These are phyloP conservation scores for Ornithoptera alexandrae DNA, from an alignment of 2,888 invertebrate species.

Conservation along the genomic window DNA sequence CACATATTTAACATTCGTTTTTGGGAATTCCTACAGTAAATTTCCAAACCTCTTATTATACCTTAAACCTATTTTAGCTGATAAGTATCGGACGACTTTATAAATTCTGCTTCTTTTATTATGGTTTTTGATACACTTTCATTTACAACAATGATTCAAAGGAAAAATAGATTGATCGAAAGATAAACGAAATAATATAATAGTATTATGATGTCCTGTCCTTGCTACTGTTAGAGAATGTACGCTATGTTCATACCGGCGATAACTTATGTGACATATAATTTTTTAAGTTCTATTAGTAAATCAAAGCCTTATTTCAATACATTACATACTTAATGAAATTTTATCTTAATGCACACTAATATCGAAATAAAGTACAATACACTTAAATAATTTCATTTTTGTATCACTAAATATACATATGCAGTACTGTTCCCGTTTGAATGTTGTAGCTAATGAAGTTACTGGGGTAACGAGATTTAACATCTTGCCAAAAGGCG, in stretches of 20 bases:
- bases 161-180: conserved; percentile 6
- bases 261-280: conserved; percentile 4
- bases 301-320: conserved; percentile 25
- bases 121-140: conserved; percentile 9
- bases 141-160: conserved; percentile 1
- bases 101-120: conserved; percentile 33
- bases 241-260: not conserved
- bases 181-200: not conserved
- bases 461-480: too few species aligned
- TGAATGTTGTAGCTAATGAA: too few species aligned
- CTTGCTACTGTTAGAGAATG: not conserved
- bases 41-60: conserved; percentile 70
- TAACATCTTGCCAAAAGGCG: too few species aligned
- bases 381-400: conserved; percentile 78
- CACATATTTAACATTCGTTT: conserved; percentile 64
- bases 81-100: conserved; percentile 70
- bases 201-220: not conserved
- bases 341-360: conserved; percentile 61
- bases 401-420: conserved; percentile 48
- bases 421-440: too few species aligned
- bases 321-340: conserved; percentile 47
- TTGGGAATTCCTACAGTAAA: conserved; percentile 67
- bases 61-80: conserved; percentile 62
- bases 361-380: conserved; percentile 77
- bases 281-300: conserved; percentile 20